A percentile compares a stretch with the other conserved stretches of the same genome.
phyloP scores from a whole-genome alignment of 2,113 vertebrate species.

The Irena cyanogastra region DNA sequence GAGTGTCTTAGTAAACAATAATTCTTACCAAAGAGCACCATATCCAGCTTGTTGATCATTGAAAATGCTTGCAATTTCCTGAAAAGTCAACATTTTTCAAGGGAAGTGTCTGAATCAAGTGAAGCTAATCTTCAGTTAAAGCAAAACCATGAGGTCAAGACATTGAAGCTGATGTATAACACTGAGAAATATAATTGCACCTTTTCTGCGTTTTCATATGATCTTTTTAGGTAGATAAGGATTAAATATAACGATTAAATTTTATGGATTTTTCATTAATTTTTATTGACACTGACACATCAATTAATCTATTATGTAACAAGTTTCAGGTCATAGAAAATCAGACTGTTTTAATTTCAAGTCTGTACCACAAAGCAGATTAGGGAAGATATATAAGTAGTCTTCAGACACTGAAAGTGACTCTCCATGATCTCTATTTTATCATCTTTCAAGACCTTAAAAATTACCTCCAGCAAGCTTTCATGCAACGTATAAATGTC shows the following conservation, averaged over 20 bases:
- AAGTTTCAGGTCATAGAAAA: not conserved
- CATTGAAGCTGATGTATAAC: not conserved
- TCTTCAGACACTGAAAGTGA: not conserved
- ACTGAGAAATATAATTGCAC: not conserved
- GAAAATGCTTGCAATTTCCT: not conserved
- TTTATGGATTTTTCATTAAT: not conserved
- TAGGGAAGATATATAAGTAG: not conserved
- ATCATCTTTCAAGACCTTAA: not conserved
- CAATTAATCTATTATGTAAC: not conserved
- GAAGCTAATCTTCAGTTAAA: not conserved
- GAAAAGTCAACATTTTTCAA: slow-evolving; percentile 10
- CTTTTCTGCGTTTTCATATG: not conserved
- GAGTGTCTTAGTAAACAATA: not conserved
- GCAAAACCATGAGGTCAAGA: not conserved
- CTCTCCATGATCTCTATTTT: not conserved
- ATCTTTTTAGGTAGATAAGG: not conserved
- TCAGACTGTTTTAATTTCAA: not conserved
- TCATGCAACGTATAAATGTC: not conserved
- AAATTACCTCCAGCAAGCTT: not conserved
- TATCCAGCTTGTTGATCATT: not conserved
- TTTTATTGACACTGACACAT: not conserved
- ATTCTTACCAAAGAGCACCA: not conserved
- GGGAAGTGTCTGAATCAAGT: not conserved
- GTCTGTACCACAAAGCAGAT: not conserved
- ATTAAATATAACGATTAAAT: not conserved